Evolutionary conservation across 30 jellyfish, hydroid and myxozoan genomes (phyloP).

Genomic region (Aurelia aurita complex sp. Pacific): DNA sequence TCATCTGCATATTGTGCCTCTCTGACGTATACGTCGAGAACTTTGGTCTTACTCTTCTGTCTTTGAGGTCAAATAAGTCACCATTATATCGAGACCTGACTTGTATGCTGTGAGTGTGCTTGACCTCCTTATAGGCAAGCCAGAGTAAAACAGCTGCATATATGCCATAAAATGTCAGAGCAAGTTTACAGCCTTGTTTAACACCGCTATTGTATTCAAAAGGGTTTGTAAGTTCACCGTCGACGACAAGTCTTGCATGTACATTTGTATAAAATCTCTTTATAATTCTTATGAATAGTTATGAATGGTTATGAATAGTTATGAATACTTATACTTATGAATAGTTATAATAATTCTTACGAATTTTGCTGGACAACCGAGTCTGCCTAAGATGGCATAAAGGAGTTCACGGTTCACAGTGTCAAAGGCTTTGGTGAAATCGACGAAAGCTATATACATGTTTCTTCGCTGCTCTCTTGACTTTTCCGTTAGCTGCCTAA

Average conservation of each 20-base stretch:
- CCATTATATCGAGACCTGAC: conserved; percentile 65
- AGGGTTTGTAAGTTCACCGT: conserved; percentile 49
- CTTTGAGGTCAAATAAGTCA: conserved; percentile 60
- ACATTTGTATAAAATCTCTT: conserved; percentile 40
- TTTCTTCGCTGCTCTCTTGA: conserved; percentile 63
- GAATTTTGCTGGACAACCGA: conserved; percentile 76
- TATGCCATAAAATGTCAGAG: conserved; percentile 63
- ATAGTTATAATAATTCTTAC: conserved; percentile 19
- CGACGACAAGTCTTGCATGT: conserved; percentile 62
- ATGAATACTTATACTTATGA: too few relatives aligned
- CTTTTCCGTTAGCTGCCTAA: conserved; percentile 55
- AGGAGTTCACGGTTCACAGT: conserved; percentile 60
- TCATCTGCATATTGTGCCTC: conserved; percentile 78
- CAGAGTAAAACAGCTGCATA: conserved; percentile 63
- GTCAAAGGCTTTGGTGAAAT: conserved; percentile 78
- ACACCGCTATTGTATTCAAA: conserved; percentile 71
- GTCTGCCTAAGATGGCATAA: conserved; percentile 31
- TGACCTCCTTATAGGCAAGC: conserved; percentile 55
- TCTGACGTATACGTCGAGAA: conserved; percentile 19
- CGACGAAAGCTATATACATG: conserved; percentile 71
- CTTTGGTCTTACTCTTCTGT: too few relatives aligned
- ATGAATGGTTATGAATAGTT: too few relatives aligned
- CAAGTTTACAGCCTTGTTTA: conserved; percentile 68
- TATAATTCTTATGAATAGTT: conserved; percentile 32
- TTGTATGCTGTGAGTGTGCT: conserved; percentile 39